A percentile compares a stretch with the other conserved stretches of the same genome.
Evolutionary conservation across 2,797 vertebrate genomes (phyloP).

Genomic region (Limnodromus scolopaceus): DNA sequence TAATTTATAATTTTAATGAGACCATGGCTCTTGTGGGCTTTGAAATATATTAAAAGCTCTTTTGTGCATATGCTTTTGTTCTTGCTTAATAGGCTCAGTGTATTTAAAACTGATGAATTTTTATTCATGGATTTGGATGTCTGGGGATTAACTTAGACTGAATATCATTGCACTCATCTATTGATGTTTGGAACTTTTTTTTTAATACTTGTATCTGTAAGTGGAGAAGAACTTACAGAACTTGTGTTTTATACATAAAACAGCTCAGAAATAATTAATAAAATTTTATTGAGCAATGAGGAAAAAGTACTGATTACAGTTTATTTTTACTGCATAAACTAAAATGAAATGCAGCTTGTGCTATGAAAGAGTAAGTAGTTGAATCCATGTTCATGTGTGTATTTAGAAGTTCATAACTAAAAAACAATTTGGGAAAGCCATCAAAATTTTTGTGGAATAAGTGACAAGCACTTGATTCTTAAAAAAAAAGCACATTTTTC

Average conservation of each 20-base stretch:
- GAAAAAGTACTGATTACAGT: constrained; percentile 30
- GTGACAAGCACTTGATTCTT: not conserved
- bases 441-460: not conserved
- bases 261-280: not conserved
- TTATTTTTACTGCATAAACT: not conserved
- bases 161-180: constrained; percentile 82
- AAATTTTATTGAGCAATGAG: not conserved
- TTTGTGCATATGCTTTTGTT: constrained; percentile 91
- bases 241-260: constrained; percentile 2
- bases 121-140: constrained; percentile 87
- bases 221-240: constrained; percentile 44
- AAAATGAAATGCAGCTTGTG: not conserved
- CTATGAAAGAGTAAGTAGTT: constrained; percentile 4
- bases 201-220: constrained; percentile 56
- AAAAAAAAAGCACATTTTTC: not conserved
- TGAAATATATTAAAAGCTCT: constrained; percentile 93
- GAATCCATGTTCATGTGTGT: not conserved
- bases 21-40: constrained; percentile 90
- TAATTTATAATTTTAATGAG: constrained; percentile 99
- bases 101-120: constrained; percentile 95
- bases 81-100: constrained; percentile 92
- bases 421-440: not conserved
- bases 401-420: not conserved
- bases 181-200: constrained; percentile 75
- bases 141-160: constrained; percentile 83